These are phyloP conservation scores for Narcine bancroftii DNA, from an alignment of 2,113 vertebrate species.

Conservation along the genomic window DNA sequence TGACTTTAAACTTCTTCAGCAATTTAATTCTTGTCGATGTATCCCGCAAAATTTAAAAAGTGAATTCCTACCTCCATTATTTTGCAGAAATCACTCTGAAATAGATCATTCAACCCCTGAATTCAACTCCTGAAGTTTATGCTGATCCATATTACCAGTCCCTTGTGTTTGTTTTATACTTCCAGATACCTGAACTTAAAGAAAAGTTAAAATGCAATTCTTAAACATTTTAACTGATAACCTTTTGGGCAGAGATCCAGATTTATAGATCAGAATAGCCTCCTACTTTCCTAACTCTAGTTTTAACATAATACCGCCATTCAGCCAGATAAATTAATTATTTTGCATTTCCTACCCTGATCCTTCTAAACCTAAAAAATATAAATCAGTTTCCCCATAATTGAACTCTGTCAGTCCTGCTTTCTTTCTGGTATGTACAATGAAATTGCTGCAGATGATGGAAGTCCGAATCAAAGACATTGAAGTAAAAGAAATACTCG, in stretches of 20 bases:
- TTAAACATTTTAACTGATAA: neutral
- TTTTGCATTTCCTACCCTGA: neutral
- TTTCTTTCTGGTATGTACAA: neutral
- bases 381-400: neutral
- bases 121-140: neutral
- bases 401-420: neutral
- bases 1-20: neutral
- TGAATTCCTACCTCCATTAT: neutral
- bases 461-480: too few species aligned
- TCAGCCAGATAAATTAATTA: neutral
- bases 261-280: neutral
- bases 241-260: neutral
- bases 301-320: neutral
- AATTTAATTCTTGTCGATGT: neutral
- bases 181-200: neutral
- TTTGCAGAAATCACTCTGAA: neutral
- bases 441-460: too few species aligned
- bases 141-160: neutral
- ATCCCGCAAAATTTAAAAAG: neutral
- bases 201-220: neutral
- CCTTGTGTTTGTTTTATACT: neutral
- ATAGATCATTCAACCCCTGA: neutral
- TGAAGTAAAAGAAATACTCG: too few species aligned
- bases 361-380: neutral
- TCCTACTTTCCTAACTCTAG: neutral